Base-by-base conservation (phyloP, 2,113 vertebrate genomes). In the Henicopernis longicauda region DNA sequence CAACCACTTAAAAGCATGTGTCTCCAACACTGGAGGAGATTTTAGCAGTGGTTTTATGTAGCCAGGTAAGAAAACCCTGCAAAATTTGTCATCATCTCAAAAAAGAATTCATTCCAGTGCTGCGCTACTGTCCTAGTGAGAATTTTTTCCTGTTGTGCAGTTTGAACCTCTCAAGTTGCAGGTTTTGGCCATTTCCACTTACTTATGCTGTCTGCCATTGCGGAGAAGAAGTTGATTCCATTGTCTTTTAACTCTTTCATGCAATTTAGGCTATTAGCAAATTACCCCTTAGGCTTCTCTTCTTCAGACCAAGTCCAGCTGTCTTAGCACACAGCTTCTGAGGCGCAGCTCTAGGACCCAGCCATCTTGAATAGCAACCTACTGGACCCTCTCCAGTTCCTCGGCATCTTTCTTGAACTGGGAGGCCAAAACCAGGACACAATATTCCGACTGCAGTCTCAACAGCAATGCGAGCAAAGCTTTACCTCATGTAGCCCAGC, bases 11-110 rank as follows among this genome's bases (percentile, higher is more conserved):
- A 74, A 42, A 70, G 7, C 32, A 45, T 4, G 10, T 26, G 2
- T 62, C 36, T 73, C 59, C n/a, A 73, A 25, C 18, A 32, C 47
- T 45, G 27, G 16, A 67, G 42, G 21, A 82, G 15, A 52, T 52
- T 82, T 93, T 65, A 93, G 36, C 25, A 69, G 38, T 32, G 11
- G 17, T 27, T 88, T 95, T 80, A 65, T 38, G 20, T 25, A 61
- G 29, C 10, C 52, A 72, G 89, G n/a, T 65, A 70, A 71, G 12
- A 71, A 87, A 79, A 67, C 9, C 5, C 12, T 50, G 23, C 5
- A 32, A 36, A 82, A 82, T 36, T 59, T 2, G 0, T 18, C 36
- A 54, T 32, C 0, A 4, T 57, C 10, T 71, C 34, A 10, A 67
- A 85, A 87, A 94, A 23, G 18, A 62, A 44, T 5, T 86, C 45